phyloP scores from a whole-genome alignment of 2,888 invertebrate genomes.

The Drosophila percnosoma region DNA sequence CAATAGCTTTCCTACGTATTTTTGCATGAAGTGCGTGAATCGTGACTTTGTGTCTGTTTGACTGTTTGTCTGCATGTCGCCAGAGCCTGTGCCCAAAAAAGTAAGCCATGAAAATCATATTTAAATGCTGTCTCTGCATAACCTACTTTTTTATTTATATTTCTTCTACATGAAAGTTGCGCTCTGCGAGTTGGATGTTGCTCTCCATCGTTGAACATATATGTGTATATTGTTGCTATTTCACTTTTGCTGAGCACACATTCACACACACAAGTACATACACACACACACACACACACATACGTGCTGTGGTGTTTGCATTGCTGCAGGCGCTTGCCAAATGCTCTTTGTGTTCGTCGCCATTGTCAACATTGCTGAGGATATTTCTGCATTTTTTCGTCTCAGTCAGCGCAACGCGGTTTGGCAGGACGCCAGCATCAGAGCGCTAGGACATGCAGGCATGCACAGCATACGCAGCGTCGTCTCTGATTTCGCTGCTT shows the following conservation, averaged over 20 bases:
- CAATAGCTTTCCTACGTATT: constrained; percentile 35
- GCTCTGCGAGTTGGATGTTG: constrained; percentile 20
- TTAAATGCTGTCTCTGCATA: constrained; percentile 77
- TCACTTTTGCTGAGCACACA: constrained; percentile 74
- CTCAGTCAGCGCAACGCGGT: constrained; percentile 78
- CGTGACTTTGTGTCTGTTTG: constrained; percentile 10
- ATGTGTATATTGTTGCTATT: constrained; percentile 65
- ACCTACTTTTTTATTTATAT: constrained; percentile 69
- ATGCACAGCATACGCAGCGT: constrained; percentile 22
- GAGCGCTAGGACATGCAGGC: constrained; percentile 28
- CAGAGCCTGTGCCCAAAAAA: constrained; percentile 45
- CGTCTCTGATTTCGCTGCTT: constrained; percentile 67
- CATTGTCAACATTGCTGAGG: constrained; percentile 75
- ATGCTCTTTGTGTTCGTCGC: constrained; percentile 77
- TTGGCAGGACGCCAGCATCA: constrained; percentile 60
- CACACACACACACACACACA: constrained; percentile 27
- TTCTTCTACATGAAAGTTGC: constrained; percentile 38
- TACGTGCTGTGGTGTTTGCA: constrained; percentile 46
- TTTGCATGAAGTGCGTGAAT: constrained; percentile 41
- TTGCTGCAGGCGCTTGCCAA: constrained; percentile 79
- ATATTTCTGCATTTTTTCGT: constrained; percentile 76
- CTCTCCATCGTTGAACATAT: constrained; percentile 19
- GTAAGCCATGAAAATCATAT: constrained; percentile 78
- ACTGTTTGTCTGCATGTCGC: constrained; percentile 21
- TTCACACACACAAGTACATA: constrained; percentile 16